Base-by-base conservation (phyloP, 2,797 vertebrate species). In the Gambusia yucatana region DNA sequence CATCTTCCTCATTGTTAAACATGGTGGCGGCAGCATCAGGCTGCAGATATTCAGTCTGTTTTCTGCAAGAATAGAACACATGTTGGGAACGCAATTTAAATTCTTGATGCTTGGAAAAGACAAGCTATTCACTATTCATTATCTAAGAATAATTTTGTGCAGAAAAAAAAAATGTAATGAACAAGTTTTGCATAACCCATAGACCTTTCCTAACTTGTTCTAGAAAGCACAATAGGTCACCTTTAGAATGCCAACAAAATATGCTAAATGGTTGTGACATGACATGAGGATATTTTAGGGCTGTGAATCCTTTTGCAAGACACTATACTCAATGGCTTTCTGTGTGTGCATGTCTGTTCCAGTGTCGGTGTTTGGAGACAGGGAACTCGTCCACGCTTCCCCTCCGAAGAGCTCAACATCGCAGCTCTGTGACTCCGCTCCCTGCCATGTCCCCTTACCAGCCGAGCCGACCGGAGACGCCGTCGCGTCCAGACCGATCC, bases 321-420 rank as follows among this genome's bases (percentile, higher is more conserved):
- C n/a, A 46, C 39, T 44, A 25, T 59, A 39, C 65, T 50, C 46
- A 41, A 0, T 11, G 22, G 28, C 47, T 1, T 28, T 33, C 10
- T 71, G 69, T 30, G 6, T 63, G n/a, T 79, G 36, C 61, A 0
- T 84, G 2, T 85, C 16, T 95, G 39, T 80, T 94, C 78, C 83
- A 97, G 96, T 96, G 77, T 95, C 96, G n/a, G 93, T 92, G 28
- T 96, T 96, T 72, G 88, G 95, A 83, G 94, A 94, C 48, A 93
- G 90, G 88, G 92, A 96, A 39, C 86, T 95, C 4, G 86, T 96
- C 75, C 87, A 84, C 69, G 86, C 86, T 33, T 93, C 92, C 22
- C 94, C 93, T 52, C 95, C 95, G 43, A 95, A 95, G 87, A 94
- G 86, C 81, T 89, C 94, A 77, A 75, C 82, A 5, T 91, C 94